Evolutionary conservation across 2,113 vertebrate genomes (phyloP), one percentile per base, ranked within the genome.

Genomic region (Eidolon helvum): DNA sequence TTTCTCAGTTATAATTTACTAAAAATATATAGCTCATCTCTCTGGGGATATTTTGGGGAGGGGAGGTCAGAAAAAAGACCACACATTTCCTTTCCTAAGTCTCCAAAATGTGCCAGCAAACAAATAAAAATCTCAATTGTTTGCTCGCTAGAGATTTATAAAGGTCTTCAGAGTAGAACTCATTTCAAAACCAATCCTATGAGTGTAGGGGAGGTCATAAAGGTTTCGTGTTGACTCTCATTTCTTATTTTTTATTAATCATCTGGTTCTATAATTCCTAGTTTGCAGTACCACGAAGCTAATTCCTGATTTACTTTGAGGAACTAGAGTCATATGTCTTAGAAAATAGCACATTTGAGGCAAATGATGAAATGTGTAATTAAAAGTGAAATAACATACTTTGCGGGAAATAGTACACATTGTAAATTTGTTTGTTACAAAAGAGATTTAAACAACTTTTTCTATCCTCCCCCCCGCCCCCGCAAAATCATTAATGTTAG

Each of bases 111-210:
- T 96, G 83, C 93, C 88, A 95, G 93, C 83, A 92, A 97, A 96
- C 63, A 98, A 96, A 91, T 93, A 92, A 75, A 95, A 90, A 77
- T 40, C 55, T 61, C 86, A 96, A 61, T 69, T 98, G 91, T 98
- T 98, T 98, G 94, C 85, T 97, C 97, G 66, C n/a, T 68, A 75
- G 91, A 98, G 78, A 82, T 95, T 98, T 89, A 91, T 89, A 98
- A 96, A 98, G 86, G 77, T 93, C 78, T 97, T 97, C 93, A 79
- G 55, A 79, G 43, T 79, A 97, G 84, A 95, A 24, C n/a, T 80
- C 22, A 87, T 97, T 97, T 96, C 87, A 55, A 68, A 96, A 85
- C 79, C 78, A 43, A 33, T 1, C 30, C 28, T 43, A 9, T 86
- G 94, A 95, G 90, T 38, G 26, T 95, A 85, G 88, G 71, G 97